These are phyloP conservation scores for Drosophila multiciliata DNA, from an alignment of 2,888 invertebrate species.

Conservation along the genomic window DNA sequence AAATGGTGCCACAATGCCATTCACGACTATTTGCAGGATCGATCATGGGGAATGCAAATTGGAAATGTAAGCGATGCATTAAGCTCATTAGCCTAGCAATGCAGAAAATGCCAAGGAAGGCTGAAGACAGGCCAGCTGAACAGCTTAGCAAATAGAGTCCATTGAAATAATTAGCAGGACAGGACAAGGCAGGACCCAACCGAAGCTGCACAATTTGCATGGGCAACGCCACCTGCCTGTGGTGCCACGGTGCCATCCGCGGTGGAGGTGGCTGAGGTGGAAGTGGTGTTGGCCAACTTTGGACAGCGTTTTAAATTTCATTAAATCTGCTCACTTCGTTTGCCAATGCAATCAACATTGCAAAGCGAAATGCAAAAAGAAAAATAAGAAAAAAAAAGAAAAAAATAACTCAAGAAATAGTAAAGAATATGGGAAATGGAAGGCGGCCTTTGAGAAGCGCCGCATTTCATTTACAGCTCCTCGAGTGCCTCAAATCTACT, in stretches of 20 bases:
- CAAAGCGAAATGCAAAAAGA: constrained; percentile 14
- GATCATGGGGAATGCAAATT: constrained; percentile 36
- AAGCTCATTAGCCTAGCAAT: constrained; percentile 64
- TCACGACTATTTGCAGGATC: constrained; percentile 6
- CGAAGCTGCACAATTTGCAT: constrained; percentile 60
- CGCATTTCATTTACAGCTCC: constrained; percentile 73
- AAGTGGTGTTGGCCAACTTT: constrained; percentile 36
- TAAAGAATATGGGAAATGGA: constrained; percentile 34
- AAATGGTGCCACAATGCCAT: neutral
- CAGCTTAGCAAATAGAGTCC: constrained; percentile 61
- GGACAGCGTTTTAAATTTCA: constrained; percentile 75
- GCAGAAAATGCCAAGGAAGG: constrained; percentile 50
- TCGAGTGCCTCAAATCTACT: constrained; percentile 74
- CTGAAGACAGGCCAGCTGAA: constrained; percentile 50
- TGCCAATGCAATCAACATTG: constrained; percentile 78
- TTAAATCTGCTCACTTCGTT: constrained; percentile 80
- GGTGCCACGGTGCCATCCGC: constrained; percentile 12
- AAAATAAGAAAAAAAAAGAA: neutral
- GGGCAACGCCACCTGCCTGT: constrained; percentile 31
- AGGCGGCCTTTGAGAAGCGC: constrained; percentile 37
- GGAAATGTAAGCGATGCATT: constrained; percentile 40
- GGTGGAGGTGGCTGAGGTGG: neutral
- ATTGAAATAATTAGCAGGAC: constrained; percentile 72
- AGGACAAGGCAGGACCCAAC: constrained; percentile 25
- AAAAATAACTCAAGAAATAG: neutral